Evolutionary conservation across 2,113 vertebrate genomes (phyloP).

Genomic region (Macrotus californicus): DNA sequence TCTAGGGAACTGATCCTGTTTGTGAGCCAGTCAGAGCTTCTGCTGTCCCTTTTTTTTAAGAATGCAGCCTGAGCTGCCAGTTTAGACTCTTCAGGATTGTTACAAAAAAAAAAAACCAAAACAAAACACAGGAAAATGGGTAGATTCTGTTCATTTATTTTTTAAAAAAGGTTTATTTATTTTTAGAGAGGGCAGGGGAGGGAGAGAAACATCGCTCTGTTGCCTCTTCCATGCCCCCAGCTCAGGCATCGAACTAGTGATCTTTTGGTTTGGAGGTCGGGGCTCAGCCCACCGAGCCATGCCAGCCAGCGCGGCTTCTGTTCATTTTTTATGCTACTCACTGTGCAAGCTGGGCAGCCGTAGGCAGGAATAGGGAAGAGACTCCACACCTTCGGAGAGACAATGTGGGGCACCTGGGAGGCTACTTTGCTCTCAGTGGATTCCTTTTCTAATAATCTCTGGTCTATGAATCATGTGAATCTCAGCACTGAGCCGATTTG

Average conservation of each 20-base stretch:
- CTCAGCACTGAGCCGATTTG: slow-evolving; percentile 15
- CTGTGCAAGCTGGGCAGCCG: neutral
- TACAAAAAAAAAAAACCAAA: neutral
- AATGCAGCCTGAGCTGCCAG: neutral
- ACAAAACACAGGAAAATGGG: neutral
- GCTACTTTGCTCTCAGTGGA: neutral
- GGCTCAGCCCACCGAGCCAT: too few relatives aligned
- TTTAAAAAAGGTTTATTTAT: too few relatives aligned
- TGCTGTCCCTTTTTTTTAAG: neutral
- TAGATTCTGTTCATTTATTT: neutral
- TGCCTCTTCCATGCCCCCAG: too few relatives aligned
- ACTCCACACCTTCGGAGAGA: neutral
- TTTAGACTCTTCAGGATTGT: neutral
- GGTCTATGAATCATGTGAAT: slow-evolving; percentile 37
- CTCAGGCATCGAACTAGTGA: too few relatives aligned
- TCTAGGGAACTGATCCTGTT: neutral
- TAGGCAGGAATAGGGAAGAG: neutral
- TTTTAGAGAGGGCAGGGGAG: too few relatives aligned
- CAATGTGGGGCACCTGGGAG: neutral
- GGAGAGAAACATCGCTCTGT: too few relatives aligned
- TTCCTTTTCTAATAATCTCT: slow-evolving; percentile 44
- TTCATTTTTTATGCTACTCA: neutral
- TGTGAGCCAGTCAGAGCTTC: neutral
- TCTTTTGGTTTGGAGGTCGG: too few relatives aligned
- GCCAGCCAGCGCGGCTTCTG: neutral